Evolutionary conservation across 2,888 invertebrate species (phyloP).

Genomic region (Orgyia antiqua): DNA sequence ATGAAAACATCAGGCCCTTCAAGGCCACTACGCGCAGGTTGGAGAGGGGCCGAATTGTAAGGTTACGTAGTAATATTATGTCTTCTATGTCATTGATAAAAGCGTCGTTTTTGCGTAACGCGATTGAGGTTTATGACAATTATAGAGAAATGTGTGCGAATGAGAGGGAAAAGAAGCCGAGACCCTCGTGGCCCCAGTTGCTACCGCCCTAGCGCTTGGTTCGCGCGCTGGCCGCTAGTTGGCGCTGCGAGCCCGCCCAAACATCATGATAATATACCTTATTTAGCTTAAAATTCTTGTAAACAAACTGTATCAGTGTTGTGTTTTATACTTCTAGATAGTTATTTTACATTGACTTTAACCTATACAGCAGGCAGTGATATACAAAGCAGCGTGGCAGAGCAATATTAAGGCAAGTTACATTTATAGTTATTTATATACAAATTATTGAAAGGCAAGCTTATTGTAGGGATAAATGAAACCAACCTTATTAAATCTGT

Average conservation of each 20-base stretch:
- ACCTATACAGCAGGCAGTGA: conserved; percentile 12
- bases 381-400: conserved; percentile 1
- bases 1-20: conserved; percentile 74
- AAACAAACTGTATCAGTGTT: conserved; percentile 61
- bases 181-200: conserved; percentile 43
- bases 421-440: too few relatives aligned
- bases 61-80: conserved; percentile 44
- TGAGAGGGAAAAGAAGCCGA: conserved; percentile 38
- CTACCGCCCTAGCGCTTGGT: conserved; percentile 50
- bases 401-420: conserved; percentile 22
- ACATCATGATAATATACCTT: conserved; percentile 53
- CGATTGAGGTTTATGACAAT: conserved; percentile 43
- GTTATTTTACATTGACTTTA: conserved; percentile 11
- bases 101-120: conserved; percentile 69
- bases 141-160: conserved; percentile 53
- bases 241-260: conserved; percentile 69
- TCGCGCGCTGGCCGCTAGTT: conserved; percentile 60
- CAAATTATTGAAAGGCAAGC: too few relatives aligned
- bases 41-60: conserved; percentile 28
- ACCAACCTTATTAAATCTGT: too few relatives aligned
- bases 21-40: conserved; percentile 64
- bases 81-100: conserved; percentile 71
- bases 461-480: too few relatives aligned
- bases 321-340: conserved; percentile 32
- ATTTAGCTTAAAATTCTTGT: conserved; percentile 55